Conservation (phyloP, 2,888 invertebrate genomes). For the Branchipolynoe longqiensis region DNA sequence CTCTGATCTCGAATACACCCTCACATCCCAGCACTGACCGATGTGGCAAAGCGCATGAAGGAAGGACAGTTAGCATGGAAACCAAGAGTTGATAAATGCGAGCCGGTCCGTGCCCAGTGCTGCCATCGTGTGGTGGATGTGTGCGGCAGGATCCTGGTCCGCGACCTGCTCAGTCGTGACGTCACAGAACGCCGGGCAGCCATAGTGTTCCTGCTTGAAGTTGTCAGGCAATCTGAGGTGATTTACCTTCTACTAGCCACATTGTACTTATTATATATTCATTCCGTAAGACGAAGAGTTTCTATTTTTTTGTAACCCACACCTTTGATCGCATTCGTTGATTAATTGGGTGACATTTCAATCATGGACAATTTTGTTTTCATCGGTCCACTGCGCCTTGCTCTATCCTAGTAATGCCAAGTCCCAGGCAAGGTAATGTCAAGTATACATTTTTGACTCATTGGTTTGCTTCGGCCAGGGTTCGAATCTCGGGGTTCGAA, state of each 20-base stretch:
- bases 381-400: too few relatives aligned
- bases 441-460: too few relatives aligned
- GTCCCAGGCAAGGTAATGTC: too few relatives aligned
- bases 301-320: too few relatives aligned
- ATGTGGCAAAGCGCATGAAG: constrained; percentile 1
- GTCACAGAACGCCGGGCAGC: constrained; percentile 67
- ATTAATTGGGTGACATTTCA: background rate
- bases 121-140: constrained; percentile 67
- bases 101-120: constrained; percentile 71
- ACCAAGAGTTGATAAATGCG: constrained; percentile 70
- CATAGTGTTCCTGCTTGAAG: constrained; percentile 72
- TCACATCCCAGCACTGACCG: constrained; percentile 13
- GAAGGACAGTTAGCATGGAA: constrained; percentile 56
- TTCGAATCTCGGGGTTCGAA: too few relatives aligned
- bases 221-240: constrained; percentile 73
- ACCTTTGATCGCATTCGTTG: too few relatives aligned
- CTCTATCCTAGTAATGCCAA: too few relatives aligned
- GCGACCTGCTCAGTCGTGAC: constrained; percentile 70
- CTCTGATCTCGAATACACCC: background rate
- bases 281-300: too few relatives aligned
- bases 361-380: too few relatives aligned
- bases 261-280: background rate
- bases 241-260: constrained; percentile 55
- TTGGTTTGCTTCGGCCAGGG: too few relatives aligned
- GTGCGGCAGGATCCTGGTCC: constrained; percentile 67